phyloP scores from a whole-genome alignment of 2,888 invertebrate genomes.

The Oegoconia quadripuncta region DNA sequence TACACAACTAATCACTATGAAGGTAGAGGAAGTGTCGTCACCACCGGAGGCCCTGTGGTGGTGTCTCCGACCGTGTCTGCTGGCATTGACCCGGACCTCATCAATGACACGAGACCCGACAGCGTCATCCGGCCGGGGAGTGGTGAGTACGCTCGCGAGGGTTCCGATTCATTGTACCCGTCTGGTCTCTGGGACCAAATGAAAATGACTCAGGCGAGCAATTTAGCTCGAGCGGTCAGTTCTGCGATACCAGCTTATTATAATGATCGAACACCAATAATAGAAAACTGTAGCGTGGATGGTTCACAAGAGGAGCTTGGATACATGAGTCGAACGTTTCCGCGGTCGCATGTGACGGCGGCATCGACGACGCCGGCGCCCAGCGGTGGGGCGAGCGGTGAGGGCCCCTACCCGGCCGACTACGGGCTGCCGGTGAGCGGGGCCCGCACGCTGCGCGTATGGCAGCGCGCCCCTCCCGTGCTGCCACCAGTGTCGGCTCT shows the following conservation, averaged over 20 bases:
- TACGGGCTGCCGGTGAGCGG: constrained; percentile 85
- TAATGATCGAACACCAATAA: constrained; percentile 87
- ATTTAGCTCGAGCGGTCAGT: constrained; percentile 79
- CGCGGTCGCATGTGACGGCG: constrained; percentile 66
- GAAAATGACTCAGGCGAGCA: constrained; percentile 70
- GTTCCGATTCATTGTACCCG: constrained; percentile 87
- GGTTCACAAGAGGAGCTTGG: constrained; percentile 81
- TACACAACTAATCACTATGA: constrained; percentile 85
- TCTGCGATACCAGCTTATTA: constrained; percentile 80
- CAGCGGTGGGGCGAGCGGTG: constrained; percentile 44
- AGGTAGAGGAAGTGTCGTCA: constrained; percentile 82
- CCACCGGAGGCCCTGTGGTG: constrained; percentile 82
- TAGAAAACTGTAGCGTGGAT: constrained; percentile 80
- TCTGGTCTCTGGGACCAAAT: constrained; percentile 88
- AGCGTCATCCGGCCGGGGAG: constrained; percentile 81
- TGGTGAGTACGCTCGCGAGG: constrained; percentile 88
- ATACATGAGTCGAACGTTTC: constrained; percentile 81
- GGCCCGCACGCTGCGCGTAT: constrained; percentile 90
- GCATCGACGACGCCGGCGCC: constrained; percentile 74
- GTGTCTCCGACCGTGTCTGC: constrained; percentile 87
- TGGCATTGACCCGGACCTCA: constrained; percentile 90
- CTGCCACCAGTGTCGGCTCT: constrained; percentile 91
- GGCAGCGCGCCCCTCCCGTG: constrained; percentile 93
- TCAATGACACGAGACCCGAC: constrained; percentile 88
- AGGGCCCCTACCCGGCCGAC: constrained; percentile 84